Conservation (phyloP, 2,888 invertebrate species). For the Synanthedon formicaeformis region DNA sequence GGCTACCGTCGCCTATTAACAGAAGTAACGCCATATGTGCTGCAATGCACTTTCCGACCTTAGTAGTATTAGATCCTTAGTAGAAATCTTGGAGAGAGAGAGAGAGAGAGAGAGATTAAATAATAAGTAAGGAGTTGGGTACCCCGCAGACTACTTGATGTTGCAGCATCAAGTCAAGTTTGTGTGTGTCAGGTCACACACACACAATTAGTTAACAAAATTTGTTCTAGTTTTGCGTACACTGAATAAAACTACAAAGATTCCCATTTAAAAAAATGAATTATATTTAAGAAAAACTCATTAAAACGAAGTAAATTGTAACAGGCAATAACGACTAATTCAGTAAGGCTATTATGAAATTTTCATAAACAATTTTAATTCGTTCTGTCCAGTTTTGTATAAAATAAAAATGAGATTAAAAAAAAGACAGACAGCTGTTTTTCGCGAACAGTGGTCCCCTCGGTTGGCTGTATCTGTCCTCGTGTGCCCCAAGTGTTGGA, state of each 20-base stretch:
- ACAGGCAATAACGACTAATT: conserved; percentile 38
- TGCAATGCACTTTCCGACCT: too few relatives aligned
- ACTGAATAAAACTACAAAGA: too few relatives aligned
- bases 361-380: conserved; percentile 31
- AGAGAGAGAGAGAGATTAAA: too few relatives aligned
- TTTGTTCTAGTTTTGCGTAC: too few relatives aligned
- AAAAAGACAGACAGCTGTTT: conserved; percentile 41
- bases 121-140: too few relatives aligned
- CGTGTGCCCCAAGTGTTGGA: conserved; percentile 46
- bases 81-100: too few relatives aligned
- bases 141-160: too few relatives aligned
- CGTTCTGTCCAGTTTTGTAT: conserved; percentile 38
- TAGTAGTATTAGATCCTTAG: too few relatives aligned
- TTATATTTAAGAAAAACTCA: conserved; percentile 55
- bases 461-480: conserved; percentile 53
- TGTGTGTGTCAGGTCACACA: too few relatives aligned
- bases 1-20: background rate
- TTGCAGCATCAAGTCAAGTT: too few relatives aligned
- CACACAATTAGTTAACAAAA: too few relatives aligned
- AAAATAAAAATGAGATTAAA: conserved; percentile 38
- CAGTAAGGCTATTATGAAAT: conserved; percentile 41
- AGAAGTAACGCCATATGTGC: conserved; percentile 3
- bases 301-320: conserved; percentile 59
- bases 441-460: conserved; percentile 45
- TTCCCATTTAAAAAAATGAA: conserved; percentile 39